Percentiles rank a stretch among this genome's conserved stretches.
phyloP scores from a whole-genome alignment of 1,140 invertebrate genomes.

The Drosophila sucinea region DNA sequence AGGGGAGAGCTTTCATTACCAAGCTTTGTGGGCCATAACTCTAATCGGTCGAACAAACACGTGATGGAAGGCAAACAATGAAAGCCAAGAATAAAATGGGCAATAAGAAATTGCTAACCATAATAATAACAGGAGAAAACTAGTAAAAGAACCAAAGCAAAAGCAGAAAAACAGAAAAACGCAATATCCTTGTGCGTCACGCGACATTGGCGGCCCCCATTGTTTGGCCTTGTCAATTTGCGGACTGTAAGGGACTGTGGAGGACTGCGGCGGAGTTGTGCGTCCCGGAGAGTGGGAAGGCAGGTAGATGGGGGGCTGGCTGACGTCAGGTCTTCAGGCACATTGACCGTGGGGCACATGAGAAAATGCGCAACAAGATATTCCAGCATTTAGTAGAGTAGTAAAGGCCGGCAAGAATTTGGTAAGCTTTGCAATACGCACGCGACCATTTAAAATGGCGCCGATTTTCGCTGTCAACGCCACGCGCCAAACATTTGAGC shows the following conservation, averaged over 20 bases:
- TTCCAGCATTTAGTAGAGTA: constrained; percentile 22
- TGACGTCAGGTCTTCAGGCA: constrained; percentile 59
- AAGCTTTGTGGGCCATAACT: constrained; percentile 40
- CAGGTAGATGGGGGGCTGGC: constrained; percentile 15
- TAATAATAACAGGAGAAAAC: constrained; percentile 29
- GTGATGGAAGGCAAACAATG: constrained; percentile 45
- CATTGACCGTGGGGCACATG: constrained; percentile 65
- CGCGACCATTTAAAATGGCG: constrained; percentile 64
- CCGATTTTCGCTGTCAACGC: constrained; percentile 58
- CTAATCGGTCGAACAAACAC: constrained; percentile 65
- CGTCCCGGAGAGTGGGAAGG: background rate
- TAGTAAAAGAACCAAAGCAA: background rate
- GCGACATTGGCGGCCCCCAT: constrained; percentile 58
- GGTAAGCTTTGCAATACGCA: constrained; percentile 41
- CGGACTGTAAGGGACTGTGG: constrained; percentile 28
- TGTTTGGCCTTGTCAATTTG: constrained; percentile 66
- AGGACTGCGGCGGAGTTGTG: constrained; percentile 30
- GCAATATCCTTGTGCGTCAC: constrained; percentile 73
- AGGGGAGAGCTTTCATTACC: constrained; percentile 29
- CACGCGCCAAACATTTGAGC: constrained; percentile 60
- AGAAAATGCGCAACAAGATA: constrained; percentile 75
- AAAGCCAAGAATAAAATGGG: constrained; percentile 6
- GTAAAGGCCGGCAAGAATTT: constrained; percentile 41
- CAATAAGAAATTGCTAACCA: constrained; percentile 37
- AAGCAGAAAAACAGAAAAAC: constrained; percentile 43